Percentiles rank a stretch among this genome's conserved stretches.
Evolutionary conservation across 2,113 vertebrate genomes (phyloP).

Genomic region (Taurulus bubalis): DNA sequence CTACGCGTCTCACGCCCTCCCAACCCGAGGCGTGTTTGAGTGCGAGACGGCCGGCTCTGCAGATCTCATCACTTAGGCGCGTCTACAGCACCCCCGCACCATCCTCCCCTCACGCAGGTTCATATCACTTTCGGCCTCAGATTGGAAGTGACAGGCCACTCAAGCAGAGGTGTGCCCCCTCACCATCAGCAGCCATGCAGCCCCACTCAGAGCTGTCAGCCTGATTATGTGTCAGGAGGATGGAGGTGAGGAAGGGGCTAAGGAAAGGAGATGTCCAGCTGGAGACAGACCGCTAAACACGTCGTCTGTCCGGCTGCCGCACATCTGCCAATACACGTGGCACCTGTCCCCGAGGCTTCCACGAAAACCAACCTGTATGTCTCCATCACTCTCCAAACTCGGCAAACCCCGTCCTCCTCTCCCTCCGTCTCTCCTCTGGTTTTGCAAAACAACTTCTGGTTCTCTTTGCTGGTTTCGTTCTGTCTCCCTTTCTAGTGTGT

Average conservation of each 20-base stretch:
- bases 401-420: conserved; percentile 1
- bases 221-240: conserved; percentile 80
- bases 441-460: not conserved
- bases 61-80: conserved; percentile 73
- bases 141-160: conserved; percentile 84
- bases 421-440: not conserved
- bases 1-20: conserved; percentile 49
- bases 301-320: conserved; percentile 62
- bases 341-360: conserved; percentile 60
- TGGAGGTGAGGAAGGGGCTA: conserved; percentile 34
- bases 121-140: conserved; percentile 71
- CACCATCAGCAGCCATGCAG: conserved; percentile 74
- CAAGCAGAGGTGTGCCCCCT: conserved; percentile 70
- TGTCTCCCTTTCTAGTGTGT: not conserved
- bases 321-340: conserved; percentile 65
- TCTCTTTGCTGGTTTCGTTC: not conserved
- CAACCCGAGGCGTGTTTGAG: conserved; percentile 56
- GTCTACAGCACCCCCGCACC: conserved; percentile 30
- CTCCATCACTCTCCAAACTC: conserved; percentile 40
- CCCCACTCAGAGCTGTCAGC: conserved; percentile 73
- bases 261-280: conserved; percentile 71
- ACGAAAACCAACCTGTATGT: conserved; percentile 54
- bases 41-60: conserved; percentile 57
- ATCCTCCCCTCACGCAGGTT: conserved; percentile 54
- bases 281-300: conserved; percentile 74